Conservation (phyloP, 2,797 vertebrate species). For the Poeciliopsis infans region DNA sequence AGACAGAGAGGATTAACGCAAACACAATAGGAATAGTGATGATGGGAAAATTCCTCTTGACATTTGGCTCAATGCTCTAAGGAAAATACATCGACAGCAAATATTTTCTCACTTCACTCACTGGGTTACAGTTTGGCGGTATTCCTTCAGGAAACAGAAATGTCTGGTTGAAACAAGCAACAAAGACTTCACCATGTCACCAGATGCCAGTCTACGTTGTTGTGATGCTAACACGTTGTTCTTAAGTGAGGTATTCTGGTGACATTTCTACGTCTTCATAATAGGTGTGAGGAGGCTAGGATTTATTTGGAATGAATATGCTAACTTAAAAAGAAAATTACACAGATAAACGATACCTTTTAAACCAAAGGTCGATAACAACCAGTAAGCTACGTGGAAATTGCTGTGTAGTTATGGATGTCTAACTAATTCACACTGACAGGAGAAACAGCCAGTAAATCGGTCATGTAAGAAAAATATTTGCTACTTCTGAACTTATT, state of each 20-base stretch:
- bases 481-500: no score
- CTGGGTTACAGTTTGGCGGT: neutral
- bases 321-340: neutral
- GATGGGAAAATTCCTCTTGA: neutral
- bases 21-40: neutral
- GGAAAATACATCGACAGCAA: neutral
- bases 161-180: neutral
- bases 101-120: neutral
- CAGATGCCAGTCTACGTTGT: neutral
- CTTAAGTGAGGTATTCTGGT: neutral
- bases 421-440: no score
- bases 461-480: no score
- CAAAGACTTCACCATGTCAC: neutral
- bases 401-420: no score
- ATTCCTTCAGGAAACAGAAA: neutral
- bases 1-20: neutral
- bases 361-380: no score
- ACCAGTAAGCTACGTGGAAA: no score
- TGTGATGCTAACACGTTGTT: neutral
- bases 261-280: neutral
- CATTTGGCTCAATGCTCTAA: neutral
- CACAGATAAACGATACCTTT: no score
- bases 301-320: neutral
- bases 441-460: no score
- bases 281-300: neutral